Percentiles rank a stretch among this genome's conserved stretches.
These are phyloP conservation scores for Ciconia nigra DNA, from an alignment of 2,797 vertebrate species.

Conservation along the genomic window DNA sequence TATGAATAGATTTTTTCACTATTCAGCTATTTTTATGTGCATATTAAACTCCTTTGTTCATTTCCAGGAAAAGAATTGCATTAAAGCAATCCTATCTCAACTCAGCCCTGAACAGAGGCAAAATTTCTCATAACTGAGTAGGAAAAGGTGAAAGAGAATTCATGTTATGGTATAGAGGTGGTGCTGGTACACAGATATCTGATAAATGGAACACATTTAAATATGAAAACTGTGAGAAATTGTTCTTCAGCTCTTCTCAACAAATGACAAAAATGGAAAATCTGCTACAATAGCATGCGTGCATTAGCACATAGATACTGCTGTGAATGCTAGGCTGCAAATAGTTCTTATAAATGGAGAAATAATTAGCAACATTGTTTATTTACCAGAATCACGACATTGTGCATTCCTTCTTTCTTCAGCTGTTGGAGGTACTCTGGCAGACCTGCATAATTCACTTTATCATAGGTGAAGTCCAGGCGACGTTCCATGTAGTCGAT, in stretches of 20 bases:
- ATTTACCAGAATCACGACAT: conserved; percentile 66
- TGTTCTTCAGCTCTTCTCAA: neutral
- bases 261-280: neutral
- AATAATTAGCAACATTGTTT: neutral
- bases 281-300: neutral
- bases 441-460: conserved; percentile 51
- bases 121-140: neutral
- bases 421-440: conserved; percentile 52
- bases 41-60: neutral
- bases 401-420: conserved; percentile 58
- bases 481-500: conserved; percentile 56
- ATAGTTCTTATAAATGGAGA: neutral
- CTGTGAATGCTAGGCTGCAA: neutral
- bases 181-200: neutral
- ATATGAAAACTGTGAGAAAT: neutral
- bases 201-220: neutral
- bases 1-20: neutral
- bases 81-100: neutral
- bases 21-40: neutral
- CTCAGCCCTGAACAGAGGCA: neutral
- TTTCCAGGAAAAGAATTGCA: neutral
- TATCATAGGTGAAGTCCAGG: conserved; percentile 64
- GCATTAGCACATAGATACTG: neutral
- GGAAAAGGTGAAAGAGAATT: neutral
- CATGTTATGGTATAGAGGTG: neutral